These are phyloP conservation scores for Mus musculus DNA, from an alignment of 2,113 vertebrate genomes.

Conservation along the genomic window GRCm39 chr11:83256001-83256500, in stretches of 20 bases:
- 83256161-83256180: slow-evolving; percentile 16
- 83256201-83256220: slow-evolving; percentile 84
- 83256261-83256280: slow-evolving; percentile 60
- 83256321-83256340: slow-evolving; percentile 40
- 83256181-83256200: slow-evolving; percentile 74
- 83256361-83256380: slow-evolving; percentile 57
- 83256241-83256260: slow-evolving; percentile 63
- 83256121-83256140: slow-evolving; percentile 52
- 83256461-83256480: slow-evolving; percentile 93
- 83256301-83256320: slow-evolving; percentile 58
- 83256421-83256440: slow-evolving; percentile 62
- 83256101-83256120: slow-evolving; percentile 39
- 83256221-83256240: slow-evolving; percentile 78
- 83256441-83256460: slow-evolving; percentile 40
- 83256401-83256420: slow-evolving; percentile 45
- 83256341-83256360: slow-evolving; percentile 59
- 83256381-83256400: slow-evolving; percentile 7
- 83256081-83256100: slow-evolving; percentile 26
- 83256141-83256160: slow-evolving; percentile 34
- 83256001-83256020: slow-evolving; percentile 60
- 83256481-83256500: slow-evolving; percentile 96
- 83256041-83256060: slow-evolving; percentile 64
- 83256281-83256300: slow-evolving; percentile 59
- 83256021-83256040: slow-evolving; percentile 23
- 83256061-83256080: slow-evolving; percentile 49